Percentiles rank a stretch among this genome's conserved stretches.
phyloP scores from a whole-genome alignment of 1,140 invertebrate genomes.

The Plectrocnemia conspersa region DNA sequence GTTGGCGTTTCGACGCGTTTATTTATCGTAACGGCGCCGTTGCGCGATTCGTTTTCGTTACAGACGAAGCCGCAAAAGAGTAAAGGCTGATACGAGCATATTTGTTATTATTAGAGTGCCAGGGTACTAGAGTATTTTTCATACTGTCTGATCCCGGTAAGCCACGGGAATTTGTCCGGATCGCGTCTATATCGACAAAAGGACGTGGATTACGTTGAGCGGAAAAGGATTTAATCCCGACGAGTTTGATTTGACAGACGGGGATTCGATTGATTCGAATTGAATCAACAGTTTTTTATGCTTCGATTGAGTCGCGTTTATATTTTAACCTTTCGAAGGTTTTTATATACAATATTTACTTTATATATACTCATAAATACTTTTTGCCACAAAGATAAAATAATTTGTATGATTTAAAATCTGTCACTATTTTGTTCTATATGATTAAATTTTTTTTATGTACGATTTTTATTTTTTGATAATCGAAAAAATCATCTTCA shows the following conservation, averaged over 20 bases:
- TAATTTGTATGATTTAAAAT: too few species aligned
- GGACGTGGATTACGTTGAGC: slow-evolving; percentile 4
- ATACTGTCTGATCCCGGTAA: slow-evolving; percentile 14
- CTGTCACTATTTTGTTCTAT: too few species aligned
- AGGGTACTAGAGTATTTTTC: slow-evolving; percentile 3
- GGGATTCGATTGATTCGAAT: background rate
- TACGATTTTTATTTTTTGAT: too few species aligned
- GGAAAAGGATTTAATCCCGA: slow-evolving; percentile 10
- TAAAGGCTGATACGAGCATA: slow-evolving; percentile 15
- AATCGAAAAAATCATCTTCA: too few species aligned
- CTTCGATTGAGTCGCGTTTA: too few species aligned
- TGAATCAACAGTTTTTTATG: slow-evolving; percentile 3
- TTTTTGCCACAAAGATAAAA: too few species aligned
- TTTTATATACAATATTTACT: too few species aligned
- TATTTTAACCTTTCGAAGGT: too few species aligned
- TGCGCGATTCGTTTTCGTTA: slow-evolving; percentile 23
- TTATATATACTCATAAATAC: too few species aligned
- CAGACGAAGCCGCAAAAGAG: background rate
- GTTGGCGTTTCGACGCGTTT: background rate
- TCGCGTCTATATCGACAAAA: slow-evolving; percentile 3
- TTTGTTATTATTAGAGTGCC: slow-evolving; percentile 21
- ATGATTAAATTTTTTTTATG: too few species aligned
- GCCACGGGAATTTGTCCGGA: slow-evolving; percentile 9
- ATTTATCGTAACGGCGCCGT: slow-evolving; percentile 17
- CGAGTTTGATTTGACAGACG: slow-evolving; percentile 14